These are phyloP conservation scores for Nasua narica DNA, from an alignment of 2,797 vertebrate species.

Conservation along the genomic window DNA sequence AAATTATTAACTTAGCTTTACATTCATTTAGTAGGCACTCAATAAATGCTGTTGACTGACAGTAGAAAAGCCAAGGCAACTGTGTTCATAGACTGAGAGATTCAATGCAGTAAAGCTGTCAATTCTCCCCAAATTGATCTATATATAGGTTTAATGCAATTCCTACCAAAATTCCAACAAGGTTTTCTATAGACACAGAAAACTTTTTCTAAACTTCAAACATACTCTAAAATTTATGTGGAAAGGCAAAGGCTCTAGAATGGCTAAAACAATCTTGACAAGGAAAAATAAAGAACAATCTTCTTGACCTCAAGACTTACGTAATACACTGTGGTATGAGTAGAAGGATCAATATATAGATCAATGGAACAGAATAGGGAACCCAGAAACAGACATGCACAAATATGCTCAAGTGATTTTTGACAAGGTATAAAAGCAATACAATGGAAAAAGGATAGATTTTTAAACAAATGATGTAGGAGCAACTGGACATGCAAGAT, in stretches of 20 bases:
- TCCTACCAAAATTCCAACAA: conserved; percentile 39
- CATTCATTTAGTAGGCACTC: conserved; percentile 3
- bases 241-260: background rate
- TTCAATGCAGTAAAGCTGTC: background rate
- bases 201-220: conserved; percentile 50
- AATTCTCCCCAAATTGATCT: conserved; percentile 6
- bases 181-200: background rate
- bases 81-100: conserved; percentile 1
- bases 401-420: background rate
- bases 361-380: conserved; percentile 6
- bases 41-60: conserved; percentile 10
- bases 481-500: background rate
- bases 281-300: conserved; percentile 35
- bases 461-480: background rate
- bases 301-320: conserved; percentile 12
- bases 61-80: conserved; percentile 47
- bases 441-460: background rate
- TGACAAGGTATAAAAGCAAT: background rate
- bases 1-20: conserved; percentile 36
- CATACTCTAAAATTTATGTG: conserved; percentile 34
- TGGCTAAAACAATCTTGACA: conserved; percentile 32
- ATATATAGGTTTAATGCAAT: conserved; percentile 13
- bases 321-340: background rate
- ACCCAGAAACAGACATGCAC: background rate
- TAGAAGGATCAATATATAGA: background rate